Conservation (phyloP, 2,888 invertebrate species). For the Limnephilus rhombicus region DNA sequence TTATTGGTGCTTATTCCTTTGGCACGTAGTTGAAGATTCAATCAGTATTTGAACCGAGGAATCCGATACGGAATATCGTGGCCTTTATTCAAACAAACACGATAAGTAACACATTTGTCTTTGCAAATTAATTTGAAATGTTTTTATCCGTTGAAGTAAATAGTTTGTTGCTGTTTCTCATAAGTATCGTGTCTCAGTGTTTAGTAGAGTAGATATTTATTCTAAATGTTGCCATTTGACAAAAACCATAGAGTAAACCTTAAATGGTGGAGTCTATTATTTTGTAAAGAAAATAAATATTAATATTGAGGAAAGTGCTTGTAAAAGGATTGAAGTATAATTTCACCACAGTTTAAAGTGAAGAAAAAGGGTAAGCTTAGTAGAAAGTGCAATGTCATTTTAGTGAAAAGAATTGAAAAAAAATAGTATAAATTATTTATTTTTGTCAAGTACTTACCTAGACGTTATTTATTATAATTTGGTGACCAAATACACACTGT, state of each 20-base stretch:
- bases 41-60: not conserved
- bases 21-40: not conserved
- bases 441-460: not conserved
- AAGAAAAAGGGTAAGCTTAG: not conserved
- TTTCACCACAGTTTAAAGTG: not conserved
- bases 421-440: not conserved
- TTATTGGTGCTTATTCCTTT: not conserved
- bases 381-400: not conserved
- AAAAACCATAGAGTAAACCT: not conserved
- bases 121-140: not conserved
- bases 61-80: not conserved
- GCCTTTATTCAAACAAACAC: not conserved
- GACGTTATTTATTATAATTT: not conserved
- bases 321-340: not conserved
- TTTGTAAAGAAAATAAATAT: not conserved
- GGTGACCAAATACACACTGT: not conserved
- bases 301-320: not conserved
- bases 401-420: not conserved
- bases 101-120: not conserved
- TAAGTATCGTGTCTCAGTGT: conserved; percentile 19
- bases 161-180: conserved; percentile 14
- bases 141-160: conserved; percentile 2
- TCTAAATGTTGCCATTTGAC: conserved; percentile 36
- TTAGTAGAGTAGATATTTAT: conserved; percentile 26
- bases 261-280: not conserved